These are phyloP conservation scores for Perdita meconis DNA, from an alignment of 2,888 invertebrate genomes.

Conservation along the genomic window DNA sequence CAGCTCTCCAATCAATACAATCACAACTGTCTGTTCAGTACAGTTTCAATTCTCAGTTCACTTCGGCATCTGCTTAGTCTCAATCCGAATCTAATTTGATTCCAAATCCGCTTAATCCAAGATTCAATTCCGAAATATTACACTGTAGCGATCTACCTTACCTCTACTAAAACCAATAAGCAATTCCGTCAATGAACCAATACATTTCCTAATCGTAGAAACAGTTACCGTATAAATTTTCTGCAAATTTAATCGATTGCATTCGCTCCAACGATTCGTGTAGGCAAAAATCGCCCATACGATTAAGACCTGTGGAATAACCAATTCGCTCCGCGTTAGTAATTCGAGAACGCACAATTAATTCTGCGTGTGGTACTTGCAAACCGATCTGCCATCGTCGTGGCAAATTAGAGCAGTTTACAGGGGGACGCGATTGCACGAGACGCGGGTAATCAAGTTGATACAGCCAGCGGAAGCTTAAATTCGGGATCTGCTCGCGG, in stretches of 20 bases:
- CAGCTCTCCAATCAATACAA: not conserved
- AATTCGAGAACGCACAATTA: not conserved
- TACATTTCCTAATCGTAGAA: not conserved
- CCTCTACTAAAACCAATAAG: not conserved
- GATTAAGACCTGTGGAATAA: too few species aligned
- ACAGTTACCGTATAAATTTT: too few species aligned
- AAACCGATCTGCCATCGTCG: not conserved
- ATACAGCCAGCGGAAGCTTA: constrained; percentile 1
- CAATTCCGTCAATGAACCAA: not conserved
- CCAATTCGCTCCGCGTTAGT: too few species aligned
- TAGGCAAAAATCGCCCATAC: not conserved
- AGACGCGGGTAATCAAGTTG: constrained; percentile 38
- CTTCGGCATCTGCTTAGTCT: not conserved
- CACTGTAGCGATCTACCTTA: not conserved
- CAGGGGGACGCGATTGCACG: not conserved
- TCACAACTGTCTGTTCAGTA: not conserved
- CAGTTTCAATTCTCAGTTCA: constrained; percentile 1
- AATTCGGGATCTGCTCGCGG: constrained; percentile 50
- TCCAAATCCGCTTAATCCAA: not conserved
- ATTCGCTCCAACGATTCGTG: too few species aligned
- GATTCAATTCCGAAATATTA: constrained; percentile 5
- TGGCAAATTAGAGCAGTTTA: not conserved
- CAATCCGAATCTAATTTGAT: not conserved
- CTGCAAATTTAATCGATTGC: too few species aligned
- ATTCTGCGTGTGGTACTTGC: not conserved